Percentiles rank a stretch among this genome's conserved stretches.
Conservation (phyloP, 53 echinoderm and acorn worm species). For the Antedon mediterranea region DNA sequence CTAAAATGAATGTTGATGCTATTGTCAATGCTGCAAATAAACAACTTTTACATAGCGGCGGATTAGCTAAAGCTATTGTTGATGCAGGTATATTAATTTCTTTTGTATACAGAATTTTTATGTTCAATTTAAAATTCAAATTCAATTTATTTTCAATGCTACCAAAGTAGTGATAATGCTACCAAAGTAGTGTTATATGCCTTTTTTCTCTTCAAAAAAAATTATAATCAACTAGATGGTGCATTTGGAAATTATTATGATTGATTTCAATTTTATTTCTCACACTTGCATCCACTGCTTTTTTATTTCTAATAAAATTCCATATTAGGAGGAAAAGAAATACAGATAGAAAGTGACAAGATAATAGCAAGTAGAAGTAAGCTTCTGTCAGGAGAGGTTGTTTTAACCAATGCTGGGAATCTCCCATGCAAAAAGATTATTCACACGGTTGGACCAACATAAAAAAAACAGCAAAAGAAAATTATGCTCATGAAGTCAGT, state of each 20-base stretch:
- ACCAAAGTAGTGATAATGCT: too few relatives aligned
- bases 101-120: too few relatives aligned
- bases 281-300: too few relatives aligned
- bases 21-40: slow-evolving; percentile 41
- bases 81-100: too few relatives aligned
- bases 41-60: slow-evolving; percentile 25
- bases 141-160: too few relatives aligned
- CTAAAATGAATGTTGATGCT: slow-evolving; percentile 28
- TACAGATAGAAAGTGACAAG: slow-evolving; percentile 20
- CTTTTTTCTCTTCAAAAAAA: too few relatives aligned
- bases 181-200: too few relatives aligned
- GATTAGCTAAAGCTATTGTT: slow-evolving; percentile 25
- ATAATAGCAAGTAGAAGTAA: neutral
- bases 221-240: too few relatives aligned
- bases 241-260: too few relatives aligned
- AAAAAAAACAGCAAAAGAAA: neutral
- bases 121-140: too few relatives aligned
- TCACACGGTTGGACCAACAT: slow-evolving; percentile 29
- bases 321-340: slow-evolving; percentile 14
- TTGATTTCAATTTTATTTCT: too few relatives aligned
- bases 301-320: too few relatives aligned
- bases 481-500: slow-evolving; percentile 7
- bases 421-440: slow-evolving; percentile 29
- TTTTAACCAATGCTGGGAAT: slow-evolving; percentile 11
- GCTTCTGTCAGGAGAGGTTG: slow-evolving; percentile 19